Percentiles rank a stretch among this genome's conserved stretches.
Evolutionary conservation across 2,888 invertebrate species (phyloP).

Genomic region (Cephalotes varians): DNA sequence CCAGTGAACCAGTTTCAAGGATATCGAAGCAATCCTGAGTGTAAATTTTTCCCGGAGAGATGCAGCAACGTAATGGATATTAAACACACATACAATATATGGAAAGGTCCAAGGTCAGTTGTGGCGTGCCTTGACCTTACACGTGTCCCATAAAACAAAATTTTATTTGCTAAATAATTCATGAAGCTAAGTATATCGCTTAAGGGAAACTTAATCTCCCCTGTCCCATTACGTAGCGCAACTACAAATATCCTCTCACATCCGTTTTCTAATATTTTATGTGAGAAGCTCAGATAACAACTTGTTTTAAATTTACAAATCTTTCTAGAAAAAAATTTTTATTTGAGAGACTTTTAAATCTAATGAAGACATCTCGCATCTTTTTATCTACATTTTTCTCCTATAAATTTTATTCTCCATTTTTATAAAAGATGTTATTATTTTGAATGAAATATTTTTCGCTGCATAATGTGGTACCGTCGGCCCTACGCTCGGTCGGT

Average conservation of each 20-base stretch:
- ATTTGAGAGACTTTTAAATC: neutral
- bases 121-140: constrained; percentile 20
- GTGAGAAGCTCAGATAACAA: neutral
- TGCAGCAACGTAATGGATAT: constrained; percentile 25
- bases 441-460: neutral
- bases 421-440: neutral
- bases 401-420: neutral
- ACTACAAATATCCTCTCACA: neutral
- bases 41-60: constrained; percentile 17
- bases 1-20: constrained; percentile 49
- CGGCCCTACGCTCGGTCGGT: constrained; percentile 30
- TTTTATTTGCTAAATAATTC: neutral
- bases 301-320: neutral
- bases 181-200: neutral
- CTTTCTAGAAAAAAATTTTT: neutral
- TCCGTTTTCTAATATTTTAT: neutral
- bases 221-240: neutral
- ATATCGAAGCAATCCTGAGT: constrained; percentile 15
- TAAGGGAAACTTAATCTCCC: neutral
- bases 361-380: neutral
- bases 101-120: constrained; percentile 32
- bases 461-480: constrained; percentile 23
- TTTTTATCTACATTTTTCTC: neutral
- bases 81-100: constrained; percentile 4
- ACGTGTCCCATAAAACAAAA: constrained; percentile 5